Base-by-base conservation (phyloP, 2,113 vertebrate genomes). In the Chionodraco myersi region DNA sequence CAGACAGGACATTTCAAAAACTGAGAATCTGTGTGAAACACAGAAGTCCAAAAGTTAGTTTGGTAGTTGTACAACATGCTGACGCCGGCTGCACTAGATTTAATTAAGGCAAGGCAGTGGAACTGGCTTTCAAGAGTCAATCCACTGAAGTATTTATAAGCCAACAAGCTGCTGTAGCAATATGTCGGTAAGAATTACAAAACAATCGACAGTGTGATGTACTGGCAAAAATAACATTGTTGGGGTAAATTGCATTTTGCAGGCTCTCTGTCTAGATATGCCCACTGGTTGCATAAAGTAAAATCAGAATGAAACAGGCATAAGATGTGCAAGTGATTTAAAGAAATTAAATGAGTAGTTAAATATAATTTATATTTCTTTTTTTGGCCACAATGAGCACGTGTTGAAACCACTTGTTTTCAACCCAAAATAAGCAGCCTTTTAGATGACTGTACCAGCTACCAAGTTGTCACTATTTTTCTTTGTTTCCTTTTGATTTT, bases 51-150 rank as follows among this genome's bases (percentile, higher is more conserved):
- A 72, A 47, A 16, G 68, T 60, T 51, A 51, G 14, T 10, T 41
- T 77, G 49, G 7, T 41, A 59, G 12, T 75, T 52, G 71, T 41
- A 44, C 51, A 69, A 68, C 8, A 56, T 63, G 51, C 11, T 44
- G 10, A 8, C 1, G 30, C 66, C 36, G 62, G 14, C 23, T 60
- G 48, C 61, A 49, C 0, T 47, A 49, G 26, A 79, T 47, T 26
- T 49, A 58, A 75, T 61, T 10, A 63, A 58, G 36, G 59, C 53
- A 44, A 57, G 51, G 51, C 1, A 56, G 48, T 26, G 34, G n/a
- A 49, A 18, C 44, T 30, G 11, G 11, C 53, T 70, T 65, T 2
- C 30, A 21, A 36, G 48, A 48, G 47, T 34, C 15, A 21, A 13
- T 49, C 59, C 10, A 8, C 72, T 49, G 5, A 71, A 13, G 58